A percentile compares a stretch with the other conserved stretches of the same genome.
Conservation (phyloP, 2,113 vertebrate species). For the Isichthys henryi region DNA sequence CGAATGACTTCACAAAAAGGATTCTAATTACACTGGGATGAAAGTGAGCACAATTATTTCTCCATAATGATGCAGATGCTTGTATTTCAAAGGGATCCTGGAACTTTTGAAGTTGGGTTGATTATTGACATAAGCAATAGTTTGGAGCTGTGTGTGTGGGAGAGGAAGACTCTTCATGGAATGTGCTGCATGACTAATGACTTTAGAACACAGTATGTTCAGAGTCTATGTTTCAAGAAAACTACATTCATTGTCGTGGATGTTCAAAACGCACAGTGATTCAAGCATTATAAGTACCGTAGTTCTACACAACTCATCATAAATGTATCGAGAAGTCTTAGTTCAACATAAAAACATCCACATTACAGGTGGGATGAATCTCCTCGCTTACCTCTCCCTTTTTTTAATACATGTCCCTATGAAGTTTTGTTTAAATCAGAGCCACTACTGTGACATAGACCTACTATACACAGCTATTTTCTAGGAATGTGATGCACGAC, state of each 20-base stretch:
- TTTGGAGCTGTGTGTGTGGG: slow-evolving; percentile 12
- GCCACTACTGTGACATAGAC: not conserved
- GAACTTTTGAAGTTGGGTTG: slow-evolving; percentile 43
- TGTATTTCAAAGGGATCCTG: slow-evolving; percentile 44
- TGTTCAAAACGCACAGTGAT: not conserved
- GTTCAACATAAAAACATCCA: not conserved
- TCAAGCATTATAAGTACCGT: no score
- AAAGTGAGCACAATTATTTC: slow-evolving; percentile 56
- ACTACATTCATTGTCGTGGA: not conserved
- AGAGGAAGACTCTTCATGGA: not conserved
- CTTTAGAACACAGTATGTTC: not conserved
- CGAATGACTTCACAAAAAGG: slow-evolving; percentile 47
- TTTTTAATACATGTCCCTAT: not conserved
- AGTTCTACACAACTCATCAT: not conserved
- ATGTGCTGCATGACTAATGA: not conserved
- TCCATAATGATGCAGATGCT: slow-evolving; percentile 46
- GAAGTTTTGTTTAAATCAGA: not conserved
- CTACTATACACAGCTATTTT: not conserved
- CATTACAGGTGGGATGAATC: not conserved
- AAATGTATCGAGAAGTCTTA: not conserved
- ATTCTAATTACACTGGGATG: slow-evolving; percentile 47
- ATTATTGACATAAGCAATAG: slow-evolving; percentile 26
- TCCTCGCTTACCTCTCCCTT: not conserved
- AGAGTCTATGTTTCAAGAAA: not conserved
- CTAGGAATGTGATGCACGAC: not conserved